Evolutionary conservation across 1,140 invertebrate genomes (phyloP), one percentile per base, ranked within the genome.

Genomic region (Mercenaria mercenaria): DNA sequence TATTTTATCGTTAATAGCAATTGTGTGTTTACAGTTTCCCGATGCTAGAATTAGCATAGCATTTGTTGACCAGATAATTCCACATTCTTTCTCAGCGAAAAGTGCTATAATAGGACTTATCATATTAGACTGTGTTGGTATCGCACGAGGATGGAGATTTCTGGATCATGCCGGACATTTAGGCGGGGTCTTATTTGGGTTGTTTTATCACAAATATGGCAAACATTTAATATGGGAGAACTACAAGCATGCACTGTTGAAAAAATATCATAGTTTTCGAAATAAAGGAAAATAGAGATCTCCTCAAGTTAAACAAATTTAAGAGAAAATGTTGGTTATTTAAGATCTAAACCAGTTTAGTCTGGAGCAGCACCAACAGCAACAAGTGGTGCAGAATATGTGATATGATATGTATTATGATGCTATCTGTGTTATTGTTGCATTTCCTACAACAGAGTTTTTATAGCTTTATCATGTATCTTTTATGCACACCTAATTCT

Each of bases 131-230:
- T 95, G 97, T 76, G 96, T 97, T 41, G 99, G 99, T 26, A 97
- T 99, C 56, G 50, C 99, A 6, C 94, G 99, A 34, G 97, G 98
- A 23, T 99, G 98, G 98, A 97, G 97, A 95, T 97, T 98, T 88
- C 98, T 99, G 95, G 99, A 99, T 95, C 99, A 99, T 96, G 99
- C 99, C 20, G 99, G 98, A 50, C 99, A 99, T 97, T 97, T 99
- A 91, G 98, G 98, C 74, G 99, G 99, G 77, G 97, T 98, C 59
- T 93, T 98, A 56, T 99, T 98, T 96, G 99, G 99, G 96, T 97
- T 99, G 98, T 99, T 59, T 34, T 88, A 88, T 52, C 13, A 23
- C 11, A 80, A 39, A 41, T 88, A 69, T 56, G 86, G 86, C 29
- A 47, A 56, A n/a, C 23, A 80, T 29, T 18, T 88, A 32, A 8